phyloP scores from a whole-genome alignment of 2,113 vertebrate species.

The Sterna hirundo region DNA sequence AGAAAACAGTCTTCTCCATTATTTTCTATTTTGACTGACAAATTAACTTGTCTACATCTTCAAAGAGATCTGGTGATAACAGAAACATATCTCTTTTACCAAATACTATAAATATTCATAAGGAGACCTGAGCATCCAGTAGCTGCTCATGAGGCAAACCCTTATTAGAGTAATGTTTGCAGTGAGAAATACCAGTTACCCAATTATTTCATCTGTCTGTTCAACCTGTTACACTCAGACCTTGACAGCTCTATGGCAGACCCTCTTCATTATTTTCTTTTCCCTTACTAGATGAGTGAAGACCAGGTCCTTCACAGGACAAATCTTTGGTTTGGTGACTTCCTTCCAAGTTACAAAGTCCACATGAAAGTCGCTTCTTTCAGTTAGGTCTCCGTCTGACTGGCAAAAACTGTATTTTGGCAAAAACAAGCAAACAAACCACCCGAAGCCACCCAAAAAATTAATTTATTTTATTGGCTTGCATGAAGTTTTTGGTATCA shows the following conservation, averaged over 20 bases:
- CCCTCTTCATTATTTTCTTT: neutral
- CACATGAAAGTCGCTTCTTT: neutral
- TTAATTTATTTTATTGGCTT: neutral
- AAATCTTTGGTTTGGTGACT: neutral
- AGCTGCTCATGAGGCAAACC: neutral
- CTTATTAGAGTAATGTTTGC: neutral
- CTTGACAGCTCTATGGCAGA: neutral
- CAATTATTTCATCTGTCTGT: neutral
- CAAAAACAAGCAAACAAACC: neutral
- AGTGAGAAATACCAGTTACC: neutral
- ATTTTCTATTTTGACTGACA: slow-evolving; percentile 46
- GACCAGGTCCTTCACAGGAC: neutral
- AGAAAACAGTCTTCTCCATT: slow-evolving; percentile 35
- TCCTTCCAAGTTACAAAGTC: neutral
- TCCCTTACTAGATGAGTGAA: neutral
- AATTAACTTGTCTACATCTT: slow-evolving; percentile 7
- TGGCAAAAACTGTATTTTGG: neutral
- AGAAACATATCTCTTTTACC: neutral
- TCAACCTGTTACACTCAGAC: neutral
- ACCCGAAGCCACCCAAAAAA: neutral
- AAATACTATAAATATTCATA: neutral
- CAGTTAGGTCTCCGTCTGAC: neutral
- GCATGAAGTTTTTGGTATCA: neutral
- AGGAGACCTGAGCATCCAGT: neutral
- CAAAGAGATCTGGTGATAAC: slow-evolving; percentile 3